Evolutionary conservation across 2,797 vertebrate species (phyloP), one percentile per base, ranked within the genome.

Genomic region (Cyclopterus lumpus): DNA sequence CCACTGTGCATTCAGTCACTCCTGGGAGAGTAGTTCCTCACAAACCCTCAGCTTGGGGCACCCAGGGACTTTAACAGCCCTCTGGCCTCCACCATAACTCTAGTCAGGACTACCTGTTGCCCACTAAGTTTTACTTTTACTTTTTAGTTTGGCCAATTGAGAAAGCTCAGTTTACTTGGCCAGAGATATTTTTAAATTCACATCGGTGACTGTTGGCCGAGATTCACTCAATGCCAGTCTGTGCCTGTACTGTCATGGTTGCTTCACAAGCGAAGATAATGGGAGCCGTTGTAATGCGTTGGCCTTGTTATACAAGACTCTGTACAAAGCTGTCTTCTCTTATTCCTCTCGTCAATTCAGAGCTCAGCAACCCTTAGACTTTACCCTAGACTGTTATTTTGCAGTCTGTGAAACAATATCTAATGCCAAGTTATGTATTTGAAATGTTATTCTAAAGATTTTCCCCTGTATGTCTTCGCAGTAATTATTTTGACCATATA

Each of bases 21-120:
- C 79, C 75, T 66, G 84, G 85, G 84, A 91, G 81, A 51, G 54
- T 79, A 81, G 86, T 87, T 92, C 93, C 81, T 90, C 85, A 88
- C 85, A 76, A 81, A 80, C 70, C 78, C 78, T 79, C 63, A 61
- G 87, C 68, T 77, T 57, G 70, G 67, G 65, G 77, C 46, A 81
- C 66, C 73, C 69, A 30, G 51, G 38, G 49, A 55, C 65, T n/a
- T 8, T 7, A 51, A 63, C 73, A 49, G 42, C 14, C 49, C 38
- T 72, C 22, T 60, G 49, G 20, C 42, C 60, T 38, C 71, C 36
- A 22, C 24, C 5, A 5, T 48, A 55, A 58, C 30, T 86, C 6
- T 76, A 51, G 67, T 48, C 67, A 42, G 59, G 16, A 64, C 62
- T 75, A 86, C 78, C 79, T 85, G 80, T 77, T 79, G 59, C 67